Conservation (phyloP, 2,113 vertebrate genomes). For the Thryonomys swinderianus region DNA sequence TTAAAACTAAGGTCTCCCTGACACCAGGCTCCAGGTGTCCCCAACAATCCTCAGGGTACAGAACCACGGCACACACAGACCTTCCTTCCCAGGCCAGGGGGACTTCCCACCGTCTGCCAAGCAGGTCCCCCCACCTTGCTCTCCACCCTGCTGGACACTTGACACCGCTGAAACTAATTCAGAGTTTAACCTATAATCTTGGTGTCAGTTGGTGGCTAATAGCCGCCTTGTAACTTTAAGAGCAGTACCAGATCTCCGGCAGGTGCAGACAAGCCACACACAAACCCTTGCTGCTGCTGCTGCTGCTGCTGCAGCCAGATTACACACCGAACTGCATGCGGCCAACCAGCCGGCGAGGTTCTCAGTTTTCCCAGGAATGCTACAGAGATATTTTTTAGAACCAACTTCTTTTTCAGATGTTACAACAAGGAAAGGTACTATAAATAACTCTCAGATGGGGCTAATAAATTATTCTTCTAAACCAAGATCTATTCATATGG, state of each 20-base stretch:
- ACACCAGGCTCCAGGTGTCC: background rate
- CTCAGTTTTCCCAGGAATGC: background rate
- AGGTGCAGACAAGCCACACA: conserved; percentile 56
- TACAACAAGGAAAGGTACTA: conserved; percentile 11
- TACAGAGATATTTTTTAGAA: background rate
- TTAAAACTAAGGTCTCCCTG: background rate
- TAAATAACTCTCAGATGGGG: conserved; percentile 10
- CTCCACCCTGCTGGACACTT: conserved; percentile 50
- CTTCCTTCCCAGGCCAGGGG: background rate
- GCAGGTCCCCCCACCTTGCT: conserved; percentile 4
- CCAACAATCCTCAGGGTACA: background rate
- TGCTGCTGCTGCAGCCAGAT: background rate
- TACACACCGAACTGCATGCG: background rate
- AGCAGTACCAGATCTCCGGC: background rate
- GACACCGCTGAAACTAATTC: conserved; percentile 64
- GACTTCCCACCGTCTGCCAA: conserved; percentile 13
- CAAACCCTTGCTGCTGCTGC: background rate
- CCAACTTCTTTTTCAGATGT: conserved; percentile 43
- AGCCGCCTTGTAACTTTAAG: conserved; percentile 47
- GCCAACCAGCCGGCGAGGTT: background rate
- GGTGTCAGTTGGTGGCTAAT: conserved; percentile 58
- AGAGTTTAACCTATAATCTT: conserved; percentile 64
- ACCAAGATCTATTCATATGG: background rate
- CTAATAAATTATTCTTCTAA: conserved; percentile 21
- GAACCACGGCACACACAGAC: background rate